Percentiles rank a stretch among this genome's conserved stretches.
Evolutionary conservation across 2,797 vertebrate genomes (phyloP).

Genomic region (Onychomys leucogaster): DNA sequence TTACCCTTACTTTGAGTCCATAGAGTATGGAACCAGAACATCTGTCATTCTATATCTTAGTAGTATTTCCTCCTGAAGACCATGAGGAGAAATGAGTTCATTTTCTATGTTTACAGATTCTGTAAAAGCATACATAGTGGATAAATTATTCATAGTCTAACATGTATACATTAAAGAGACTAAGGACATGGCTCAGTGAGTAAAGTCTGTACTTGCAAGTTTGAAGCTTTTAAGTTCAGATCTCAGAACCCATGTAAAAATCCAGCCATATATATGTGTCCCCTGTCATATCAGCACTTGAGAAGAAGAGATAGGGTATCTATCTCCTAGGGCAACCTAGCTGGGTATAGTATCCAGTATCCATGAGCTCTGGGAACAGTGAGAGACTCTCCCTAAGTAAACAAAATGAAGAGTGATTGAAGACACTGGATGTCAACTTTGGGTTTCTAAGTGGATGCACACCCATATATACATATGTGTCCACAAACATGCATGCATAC

Average conservation of each 20-base stretch:
- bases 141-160: slow-evolving; percentile 11
- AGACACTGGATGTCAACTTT: background rate
- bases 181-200: background rate
- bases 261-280: background rate
- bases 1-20: background rate
- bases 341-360: background rate
- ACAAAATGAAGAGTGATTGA: background rate
- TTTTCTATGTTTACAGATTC: background rate
- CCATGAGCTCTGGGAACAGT: background rate
- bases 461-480: background rate
- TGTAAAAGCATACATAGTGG: background rate
- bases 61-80: background rate
- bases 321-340: background rate
- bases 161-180: background rate
- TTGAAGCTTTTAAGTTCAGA: background rate
- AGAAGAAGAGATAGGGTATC: background rate
- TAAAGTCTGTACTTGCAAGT: background rate
- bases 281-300: background rate
- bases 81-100: slow-evolving; percentile 15
- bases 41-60: background rate
- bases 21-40: background rate
- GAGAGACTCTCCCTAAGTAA: background rate
- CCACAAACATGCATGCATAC: background rate
- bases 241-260: background rate
- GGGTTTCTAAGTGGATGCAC: background rate